phyloP scores from a whole-genome alignment of 2,888 invertebrate species.

The Drosophila macrothrix region DNA sequence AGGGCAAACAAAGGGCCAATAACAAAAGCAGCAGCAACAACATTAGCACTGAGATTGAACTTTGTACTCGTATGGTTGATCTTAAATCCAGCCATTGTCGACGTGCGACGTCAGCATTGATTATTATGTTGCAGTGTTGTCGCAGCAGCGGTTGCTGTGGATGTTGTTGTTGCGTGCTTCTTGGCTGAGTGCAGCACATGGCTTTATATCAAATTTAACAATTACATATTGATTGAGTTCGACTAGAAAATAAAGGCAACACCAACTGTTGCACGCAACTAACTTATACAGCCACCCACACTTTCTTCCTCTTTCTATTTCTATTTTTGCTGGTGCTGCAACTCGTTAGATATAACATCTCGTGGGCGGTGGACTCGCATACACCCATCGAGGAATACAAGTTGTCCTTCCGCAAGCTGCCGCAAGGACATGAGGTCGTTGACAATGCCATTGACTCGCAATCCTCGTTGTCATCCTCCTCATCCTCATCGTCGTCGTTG shows the following conservation, averaged over 20 bases:
- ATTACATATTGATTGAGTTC: conserved; percentile 73
- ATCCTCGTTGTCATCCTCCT: conserved; percentile 77
- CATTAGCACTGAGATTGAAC: conserved; percentile 11
- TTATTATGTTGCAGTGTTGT: conserved; percentile 53
- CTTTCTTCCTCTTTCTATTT: conserved; percentile 34
- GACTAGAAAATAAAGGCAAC: conserved; percentile 58
- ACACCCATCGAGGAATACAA: conserved; percentile 89
- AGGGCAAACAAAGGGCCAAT: conserved; percentile 68
- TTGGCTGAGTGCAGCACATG: conserved; percentile 30
- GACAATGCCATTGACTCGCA: conserved; percentile 85
- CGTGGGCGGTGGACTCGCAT: conserved; percentile 89
- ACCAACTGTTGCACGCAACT: conserved; percentile 74
- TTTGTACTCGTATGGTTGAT: conserved; percentile 28
- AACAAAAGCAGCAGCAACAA: conserved; percentile 48
- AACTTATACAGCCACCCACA: conserved; percentile 22
- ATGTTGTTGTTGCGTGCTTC: conserved; percentile 29
- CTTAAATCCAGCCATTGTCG: conserved; percentile 66
- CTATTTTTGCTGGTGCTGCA: conserved; percentile 9
- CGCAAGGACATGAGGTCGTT: conserved; percentile 86
- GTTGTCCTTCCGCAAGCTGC: conserved; percentile 88
- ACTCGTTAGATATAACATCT: conserved; percentile 87
- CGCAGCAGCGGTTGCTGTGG: conserved; percentile 7
- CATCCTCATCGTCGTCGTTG: conserved; percentile 61
- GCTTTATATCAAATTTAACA: conserved; percentile 72
- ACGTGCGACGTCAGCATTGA: conserved; percentile 57